Evolutionary conservation across 2,888 invertebrate genomes (phyloP), one percentile per base, ranked within the genome.

Genomic region (Leucozona laternaria): DNA sequence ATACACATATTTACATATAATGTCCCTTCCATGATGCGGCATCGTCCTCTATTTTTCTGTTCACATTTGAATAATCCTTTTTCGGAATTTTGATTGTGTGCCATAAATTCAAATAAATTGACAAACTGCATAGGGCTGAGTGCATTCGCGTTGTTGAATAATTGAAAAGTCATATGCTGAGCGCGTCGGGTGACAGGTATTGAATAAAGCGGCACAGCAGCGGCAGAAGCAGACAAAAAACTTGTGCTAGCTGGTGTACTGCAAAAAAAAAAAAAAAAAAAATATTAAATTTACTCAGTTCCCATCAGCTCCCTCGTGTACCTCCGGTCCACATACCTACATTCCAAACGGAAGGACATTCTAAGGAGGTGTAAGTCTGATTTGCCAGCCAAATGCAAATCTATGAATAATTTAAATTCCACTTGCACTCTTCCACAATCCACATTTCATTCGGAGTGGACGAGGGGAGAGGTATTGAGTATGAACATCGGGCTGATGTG

Each of bases 361-460:
- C 85, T 78, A 81, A 86, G 85, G 81, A 86, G 81, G 86, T 86
- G 81, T 73, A 81, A 86, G 81, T 78, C 64, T 72, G 73, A 87
- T 88, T 84, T 79, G 83, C 78, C 78, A 86, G 83, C 79, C 77
- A 83, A 89, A 82, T 82, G 83, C 73, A 88, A 89, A 90, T 88
- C 90, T 89, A 90, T 90, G 90, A 90, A 90, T 90, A 90, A 90
- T 90, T 91, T 90, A 89, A 89, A 89, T 90, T 90, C 90, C 85
- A 86, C 85, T 81, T 86, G 81, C 77, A 86, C 81, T 70, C 81
- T 70, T 73, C 43, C 34, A 40, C 53, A 50, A 34, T 53, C 34
- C 50, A 34, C 53, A 31, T 55, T 71, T 62, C n/a, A 3, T 15
- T 13, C 22, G 13, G 3, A 4, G 13, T 17, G 31, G 13, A 11